Percentiles rank a stretch among this genome's conserved stretches.
Evolutionary conservation across 1,140 invertebrate genomes (phyloP).

Genomic region (Lepeophtheirus salmonis): DNA sequence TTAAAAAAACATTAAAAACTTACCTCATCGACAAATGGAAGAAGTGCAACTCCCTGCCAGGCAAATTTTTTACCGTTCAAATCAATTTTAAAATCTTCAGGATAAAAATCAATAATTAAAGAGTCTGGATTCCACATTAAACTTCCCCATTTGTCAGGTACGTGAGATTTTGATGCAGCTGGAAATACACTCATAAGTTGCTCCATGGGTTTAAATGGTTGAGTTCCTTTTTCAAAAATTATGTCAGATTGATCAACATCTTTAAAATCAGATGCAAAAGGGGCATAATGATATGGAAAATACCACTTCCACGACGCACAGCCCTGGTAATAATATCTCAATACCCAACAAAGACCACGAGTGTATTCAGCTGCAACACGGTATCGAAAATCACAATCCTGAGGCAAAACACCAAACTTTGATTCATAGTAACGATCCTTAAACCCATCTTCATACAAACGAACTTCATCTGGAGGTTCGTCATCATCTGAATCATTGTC

Average conservation of each 20-base stretch:
- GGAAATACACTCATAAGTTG: slow-evolving; percentile 99
- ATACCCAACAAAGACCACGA: slow-evolving; percentile 87
- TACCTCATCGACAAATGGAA: slow-evolving; percentile 93
- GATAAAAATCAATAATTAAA: slow-evolving; percentile 96
- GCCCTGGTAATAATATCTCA: slow-evolving; percentile 96
- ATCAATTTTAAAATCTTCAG: slow-evolving; percentile 93
- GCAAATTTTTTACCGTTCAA: slow-evolving; percentile 98
- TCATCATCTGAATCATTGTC: slow-evolving; percentile 46
- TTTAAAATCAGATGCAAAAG: slow-evolving; percentile 97
- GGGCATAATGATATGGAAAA: slow-evolving; percentile 98
- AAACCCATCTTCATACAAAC: slow-evolving; percentile 92
- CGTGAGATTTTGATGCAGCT: slow-evolving; percentile 78
- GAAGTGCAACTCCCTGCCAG: slow-evolving; percentile 93
- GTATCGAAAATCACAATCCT: slow-evolving; percentile 67
- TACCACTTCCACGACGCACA: slow-evolving; percentile 99
- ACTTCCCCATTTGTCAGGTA: slow-evolving; percentile 77
- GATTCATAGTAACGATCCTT: slow-evolving; percentile 94
- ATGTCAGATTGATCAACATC: slow-evolving; percentile 67
- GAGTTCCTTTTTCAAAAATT: slow-evolving; percentile 66
- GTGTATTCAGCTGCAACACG: slow-evolving; percentile 85
- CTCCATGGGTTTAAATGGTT: slow-evolving; percentile 86
- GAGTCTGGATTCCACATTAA: slow-evolving; percentile 86
- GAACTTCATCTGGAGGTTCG: slow-evolving; percentile 73
- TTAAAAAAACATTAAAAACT: too few relatives aligned
- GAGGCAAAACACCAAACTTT: slow-evolving; percentile 71